Evolutionary conservation across 2,888 invertebrate species (phyloP).

Genomic region (Pollenia labialis): DNA sequence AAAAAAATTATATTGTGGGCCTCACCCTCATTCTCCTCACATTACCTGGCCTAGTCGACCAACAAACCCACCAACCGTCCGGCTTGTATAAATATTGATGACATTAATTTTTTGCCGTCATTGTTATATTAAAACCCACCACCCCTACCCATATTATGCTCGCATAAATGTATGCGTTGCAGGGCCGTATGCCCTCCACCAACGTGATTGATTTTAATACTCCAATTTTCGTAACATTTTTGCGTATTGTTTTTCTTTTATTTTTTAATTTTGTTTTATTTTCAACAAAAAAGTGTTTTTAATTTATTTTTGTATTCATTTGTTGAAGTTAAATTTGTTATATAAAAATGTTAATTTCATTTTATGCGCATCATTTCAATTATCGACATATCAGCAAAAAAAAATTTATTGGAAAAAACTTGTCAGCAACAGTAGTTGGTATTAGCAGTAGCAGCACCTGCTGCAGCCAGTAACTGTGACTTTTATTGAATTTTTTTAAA

Average conservation of each 20-base stretch:
- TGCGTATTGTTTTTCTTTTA: slow-evolving; percentile 42
- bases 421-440: neutral
- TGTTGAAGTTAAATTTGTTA: slow-evolving; percentile 68
- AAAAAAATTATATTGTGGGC: slow-evolving; percentile 46
- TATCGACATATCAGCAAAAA: slow-evolving; percentile 58
- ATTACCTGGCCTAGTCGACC: neutral
- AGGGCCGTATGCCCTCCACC: slow-evolving; percentile 52
- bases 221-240: slow-evolving; percentile 69
- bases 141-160: neutral
- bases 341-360: slow-evolving; percentile 72
- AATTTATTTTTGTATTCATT: slow-evolving; percentile 59
- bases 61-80: slow-evolving; percentile 9
- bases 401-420: slow-evolving; percentile 19
- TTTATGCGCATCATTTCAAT: slow-evolving; percentile 72
- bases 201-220: slow-evolving; percentile 67
- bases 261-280: slow-evolving; percentile 27
- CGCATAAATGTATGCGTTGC: neutral
- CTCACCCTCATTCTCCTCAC: slow-evolving; percentile 17
- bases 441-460: slow-evolving; percentile 10
- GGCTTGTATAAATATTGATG: slow-evolving; percentile 72
- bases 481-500: slow-evolving; percentile 1
- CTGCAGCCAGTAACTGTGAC: slow-evolving; percentile 19
- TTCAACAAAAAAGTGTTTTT: slow-evolving; percentile 13
- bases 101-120: slow-evolving; percentile 69
- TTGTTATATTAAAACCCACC: slow-evolving; percentile 34